Percentiles rank a stretch among this genome's conserved stretches.
These are phyloP conservation scores for Equus quagga DNA, from an alignment of 2,113 vertebrate genomes.

Conservation along the genomic window DNA sequence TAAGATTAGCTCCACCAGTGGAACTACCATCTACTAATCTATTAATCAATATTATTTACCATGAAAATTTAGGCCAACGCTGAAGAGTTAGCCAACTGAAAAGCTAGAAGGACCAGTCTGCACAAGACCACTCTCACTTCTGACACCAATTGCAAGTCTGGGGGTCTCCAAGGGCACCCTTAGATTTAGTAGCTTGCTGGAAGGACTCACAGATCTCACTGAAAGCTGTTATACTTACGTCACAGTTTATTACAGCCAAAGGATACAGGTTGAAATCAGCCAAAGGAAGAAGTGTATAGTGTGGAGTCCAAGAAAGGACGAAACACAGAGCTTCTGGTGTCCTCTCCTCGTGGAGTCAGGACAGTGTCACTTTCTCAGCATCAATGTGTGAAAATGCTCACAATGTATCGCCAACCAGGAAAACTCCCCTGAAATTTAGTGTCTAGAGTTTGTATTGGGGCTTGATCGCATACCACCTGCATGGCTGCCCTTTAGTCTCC, in stretches of 20 bases:
- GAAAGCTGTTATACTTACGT: not conserved
- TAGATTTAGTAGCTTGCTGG: not conserved
- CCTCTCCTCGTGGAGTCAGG: not conserved
- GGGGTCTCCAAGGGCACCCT: not conserved
- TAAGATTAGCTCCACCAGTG: not conserved
- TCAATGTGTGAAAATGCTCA: not conserved
- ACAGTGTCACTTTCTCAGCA: not conserved
- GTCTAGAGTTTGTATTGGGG: not conserved
- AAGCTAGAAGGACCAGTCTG: not conserved
- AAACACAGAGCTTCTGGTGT: not conserved
- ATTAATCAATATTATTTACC: not conserved
- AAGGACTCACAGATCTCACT: not conserved
- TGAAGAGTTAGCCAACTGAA: not conserved
- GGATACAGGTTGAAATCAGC: not conserved
- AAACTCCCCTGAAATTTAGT: not conserved
- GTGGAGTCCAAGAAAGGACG: not conserved
- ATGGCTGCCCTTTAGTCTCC: not conserved
- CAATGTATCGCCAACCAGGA: not conserved
- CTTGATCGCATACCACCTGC: not conserved
- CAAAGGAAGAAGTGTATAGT: not conserved
- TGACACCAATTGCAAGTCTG: not conserved
- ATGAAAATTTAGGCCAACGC: not conserved
- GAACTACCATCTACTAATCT: not conserved
- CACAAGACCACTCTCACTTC: not conserved
- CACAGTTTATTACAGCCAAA: not conserved